Percentiles rank a stretch among this genome's conserved stretches.
Evolutionary conservation across 2,888 invertebrate species (phyloP).

Genomic region (Colletes collaris): DNA sequence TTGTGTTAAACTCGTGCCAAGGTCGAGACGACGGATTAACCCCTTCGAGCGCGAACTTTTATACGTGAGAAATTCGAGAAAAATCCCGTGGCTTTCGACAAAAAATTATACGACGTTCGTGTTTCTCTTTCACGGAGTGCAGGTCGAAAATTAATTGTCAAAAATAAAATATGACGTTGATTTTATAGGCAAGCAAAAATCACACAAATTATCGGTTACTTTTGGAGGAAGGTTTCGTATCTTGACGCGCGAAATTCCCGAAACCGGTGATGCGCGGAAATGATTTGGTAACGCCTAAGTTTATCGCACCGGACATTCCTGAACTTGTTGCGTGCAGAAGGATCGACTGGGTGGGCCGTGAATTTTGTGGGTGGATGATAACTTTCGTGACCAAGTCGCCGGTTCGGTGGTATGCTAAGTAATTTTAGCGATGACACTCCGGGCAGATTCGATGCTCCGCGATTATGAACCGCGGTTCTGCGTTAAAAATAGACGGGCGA

Average conservation of each 20-base stretch:
- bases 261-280: constrained; percentile 53
- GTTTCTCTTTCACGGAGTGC: too few species aligned
- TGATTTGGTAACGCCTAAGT: constrained; percentile 66
- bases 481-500: constrained; percentile 31
- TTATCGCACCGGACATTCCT: constrained; percentile 62
- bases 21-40: constrained; percentile 27
- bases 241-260: constrained; percentile 30
- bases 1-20: constrained; percentile 21
- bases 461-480: constrained; percentile 36
- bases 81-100: too few species aligned
- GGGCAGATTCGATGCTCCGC: constrained; percentile 14
- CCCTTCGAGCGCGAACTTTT: neutral
- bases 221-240: neutral
- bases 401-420: constrained; percentile 56
- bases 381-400: constrained; percentile 56
- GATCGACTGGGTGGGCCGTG: constrained; percentile 45
- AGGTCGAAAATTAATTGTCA: neutral
- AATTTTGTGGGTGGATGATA: constrained; percentile 63
- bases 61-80: neutral
- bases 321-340: constrained; percentile 35
- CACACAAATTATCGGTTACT: too few species aligned
- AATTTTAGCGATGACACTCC: constrained; percentile 75
- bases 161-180: neutral
- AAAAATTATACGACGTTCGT: too few species aligned
- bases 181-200: too few species aligned